Evolutionary conservation across 2,113 vertebrate genomes (phyloP).

Genomic region (Hippocampus abdominalis): DNA sequence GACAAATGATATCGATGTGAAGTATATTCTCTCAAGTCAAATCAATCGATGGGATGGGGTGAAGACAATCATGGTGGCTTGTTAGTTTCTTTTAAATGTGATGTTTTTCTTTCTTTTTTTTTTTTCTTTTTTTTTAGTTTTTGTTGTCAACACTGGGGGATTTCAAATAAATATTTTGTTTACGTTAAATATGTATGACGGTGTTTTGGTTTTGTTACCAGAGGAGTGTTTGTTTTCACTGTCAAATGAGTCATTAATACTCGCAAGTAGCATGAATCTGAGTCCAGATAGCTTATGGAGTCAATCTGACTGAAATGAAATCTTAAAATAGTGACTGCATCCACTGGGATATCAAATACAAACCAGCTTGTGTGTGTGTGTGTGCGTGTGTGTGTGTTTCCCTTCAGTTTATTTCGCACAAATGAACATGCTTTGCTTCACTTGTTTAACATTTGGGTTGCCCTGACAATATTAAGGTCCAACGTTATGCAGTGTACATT

Average conservation of each 20-base stretch:
- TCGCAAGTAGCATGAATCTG: neutral
- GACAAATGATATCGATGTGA: neutral
- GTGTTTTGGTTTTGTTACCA: neutral
- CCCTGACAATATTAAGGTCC: slow-evolving; percentile 55
- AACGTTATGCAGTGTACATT: slow-evolving; percentile 61
- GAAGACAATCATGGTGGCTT: slow-evolving; percentile 5
- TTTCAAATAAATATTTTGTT: slow-evolving; percentile 11
- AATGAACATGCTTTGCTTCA: slow-evolving; percentile 51
- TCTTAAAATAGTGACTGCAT: neutral
- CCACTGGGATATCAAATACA: neutral
- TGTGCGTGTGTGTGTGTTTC: neutral
- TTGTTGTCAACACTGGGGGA: neutral
- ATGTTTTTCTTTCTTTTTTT: neutral
- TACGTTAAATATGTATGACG: neutral
- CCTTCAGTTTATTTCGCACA: slow-evolving; percentile 51
- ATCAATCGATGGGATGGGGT: neutral
- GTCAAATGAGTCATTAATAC: neutral
- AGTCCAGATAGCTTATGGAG: neutral
- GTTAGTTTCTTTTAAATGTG: neutral
- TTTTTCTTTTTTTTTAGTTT: neutral
- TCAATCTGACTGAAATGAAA: neutral
- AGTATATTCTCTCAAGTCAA: neutral
- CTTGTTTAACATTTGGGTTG: slow-evolving; percentile 5
- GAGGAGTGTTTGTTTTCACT: neutral
- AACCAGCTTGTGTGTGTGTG: neutral